Percentiles rank a stretch among this genome's conserved stretches.
These are phyloP conservation scores for Lithophane socia DNA, from an alignment of 2,888 invertebrate species.

Conservation along the genomic window DNA sequence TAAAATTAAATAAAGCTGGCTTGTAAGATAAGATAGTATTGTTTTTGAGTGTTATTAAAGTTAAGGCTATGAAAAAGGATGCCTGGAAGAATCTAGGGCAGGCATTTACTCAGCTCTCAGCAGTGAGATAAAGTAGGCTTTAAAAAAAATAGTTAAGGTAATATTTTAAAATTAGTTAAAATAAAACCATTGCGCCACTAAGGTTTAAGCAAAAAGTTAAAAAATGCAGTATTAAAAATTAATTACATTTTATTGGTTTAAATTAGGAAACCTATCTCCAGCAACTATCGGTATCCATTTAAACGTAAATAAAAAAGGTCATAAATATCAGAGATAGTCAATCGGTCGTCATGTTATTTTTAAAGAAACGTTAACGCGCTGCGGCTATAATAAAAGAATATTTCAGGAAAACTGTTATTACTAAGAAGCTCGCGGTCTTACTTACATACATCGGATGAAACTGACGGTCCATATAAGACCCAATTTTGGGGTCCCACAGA, in stretches of 20 bases:
- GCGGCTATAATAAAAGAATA: constrained; percentile 22
- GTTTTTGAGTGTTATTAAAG: background rate
- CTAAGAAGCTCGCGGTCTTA: background rate
- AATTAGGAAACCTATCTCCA: constrained; percentile 16
- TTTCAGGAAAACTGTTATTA: constrained; percentile 25
- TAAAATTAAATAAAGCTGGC: constrained; percentile 24
- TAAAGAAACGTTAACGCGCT: constrained; percentile 28
- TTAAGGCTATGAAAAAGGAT: too few relatives aligned
- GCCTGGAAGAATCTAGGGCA: background rate
- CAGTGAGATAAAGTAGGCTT: background rate
- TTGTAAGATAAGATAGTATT: background rate
- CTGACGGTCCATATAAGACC: constrained; percentile 7
- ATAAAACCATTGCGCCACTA: background rate
- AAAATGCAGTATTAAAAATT: background rate
- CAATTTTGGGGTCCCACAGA: constrained; percentile 17
- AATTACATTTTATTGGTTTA: constrained; percentile 19
- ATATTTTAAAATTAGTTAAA: background rate
- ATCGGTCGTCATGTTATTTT: constrained; percentile 28
- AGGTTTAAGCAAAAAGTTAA: background rate
- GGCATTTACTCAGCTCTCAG: background rate
- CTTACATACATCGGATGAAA: constrained; percentile 15
- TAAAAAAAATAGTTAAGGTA: background rate
- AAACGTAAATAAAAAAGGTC: constrained; percentile 20
- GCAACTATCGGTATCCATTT: constrained; percentile 19
- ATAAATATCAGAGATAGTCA: constrained; percentile 42